These are phyloP conservation scores for Theonella swinhoei DNA, from an alignment of 37 sponge, comb jelly and placozoan genomes.

Conservation along the genomic window DNA sequence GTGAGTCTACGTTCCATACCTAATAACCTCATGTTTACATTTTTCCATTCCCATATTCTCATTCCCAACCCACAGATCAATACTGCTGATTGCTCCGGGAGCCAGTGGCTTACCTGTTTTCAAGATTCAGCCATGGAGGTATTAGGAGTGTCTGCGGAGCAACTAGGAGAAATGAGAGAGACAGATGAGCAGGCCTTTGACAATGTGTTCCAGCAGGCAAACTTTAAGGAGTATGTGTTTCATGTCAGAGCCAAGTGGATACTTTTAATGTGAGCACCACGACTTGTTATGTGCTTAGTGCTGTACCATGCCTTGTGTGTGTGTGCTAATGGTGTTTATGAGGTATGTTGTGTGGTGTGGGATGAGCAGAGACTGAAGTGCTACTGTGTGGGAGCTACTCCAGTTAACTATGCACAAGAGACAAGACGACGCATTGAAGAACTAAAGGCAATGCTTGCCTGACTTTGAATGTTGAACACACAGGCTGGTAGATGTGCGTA, in stretches of 20 bases:
- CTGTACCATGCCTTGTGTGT: conserved; percentile 1
- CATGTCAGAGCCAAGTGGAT: conserved; percentile 84
- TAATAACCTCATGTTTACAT: background rate
- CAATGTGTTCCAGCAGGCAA: conserved; percentile 60
- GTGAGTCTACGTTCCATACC: conserved; percentile 33
- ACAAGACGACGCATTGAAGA: conserved; percentile 65
- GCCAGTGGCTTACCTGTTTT: conserved; percentile 84
- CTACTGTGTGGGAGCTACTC: conserved; percentile 47
- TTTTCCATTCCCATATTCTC: background rate
- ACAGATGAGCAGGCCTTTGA: conserved; percentile 70
- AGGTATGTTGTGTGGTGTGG: conserved; percentile 22
- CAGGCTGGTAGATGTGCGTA: too few species aligned
- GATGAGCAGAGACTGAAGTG: conserved; percentile 81
- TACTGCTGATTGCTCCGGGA: conserved; percentile 69
- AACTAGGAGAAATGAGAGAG: conserved; percentile 82
- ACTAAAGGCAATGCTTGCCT: conserved; percentile 52
- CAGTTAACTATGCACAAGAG: conserved; percentile 68
- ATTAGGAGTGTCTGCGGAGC: conserved; percentile 54
- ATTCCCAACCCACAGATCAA: conserved; percentile 46
- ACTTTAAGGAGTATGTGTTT: conserved; percentile 71
- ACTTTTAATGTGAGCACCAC: conserved; percentile 74
- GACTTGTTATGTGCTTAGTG: background rate
- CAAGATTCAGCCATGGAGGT: conserved; percentile 77
- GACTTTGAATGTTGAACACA: too few species aligned
- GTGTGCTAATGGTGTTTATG: too few species aligned